phyloP scores from a whole-genome alignment of 2,797 vertebrate species.

The Crotalus adamanteus region DNA sequence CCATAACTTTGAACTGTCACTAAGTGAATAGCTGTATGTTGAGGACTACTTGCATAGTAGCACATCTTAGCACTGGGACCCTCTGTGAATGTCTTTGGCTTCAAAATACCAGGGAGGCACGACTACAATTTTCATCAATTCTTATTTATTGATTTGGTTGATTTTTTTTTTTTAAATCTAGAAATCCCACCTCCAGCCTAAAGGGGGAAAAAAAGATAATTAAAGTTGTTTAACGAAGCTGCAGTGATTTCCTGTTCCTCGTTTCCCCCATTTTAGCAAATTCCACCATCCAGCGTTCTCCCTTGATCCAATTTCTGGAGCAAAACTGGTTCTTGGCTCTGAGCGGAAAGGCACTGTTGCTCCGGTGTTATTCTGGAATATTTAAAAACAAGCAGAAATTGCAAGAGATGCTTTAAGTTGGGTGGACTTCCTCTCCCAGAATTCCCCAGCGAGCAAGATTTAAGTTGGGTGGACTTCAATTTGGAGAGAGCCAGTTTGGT shows the following conservation, averaged over 20 bases:
- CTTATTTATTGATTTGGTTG: not conserved
- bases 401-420: not conserved
- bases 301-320: conserved; percentile 10
- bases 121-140: not conserved
- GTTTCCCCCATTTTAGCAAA: not conserved
- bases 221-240: not conserved
- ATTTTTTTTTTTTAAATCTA: not conserved
- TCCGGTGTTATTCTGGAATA: not conserved
- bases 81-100: not conserved
- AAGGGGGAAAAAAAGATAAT: not conserved
- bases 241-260: not conserved
- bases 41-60: not conserved
- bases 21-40: not conserved
- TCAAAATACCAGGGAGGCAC: not conserved
- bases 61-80: not conserved
- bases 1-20: not conserved
- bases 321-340: conserved; percentile 7
- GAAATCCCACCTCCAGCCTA: not conserved
- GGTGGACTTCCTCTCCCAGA: not conserved
- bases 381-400: not conserved
- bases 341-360: not conserved
- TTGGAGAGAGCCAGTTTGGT: not conserved
- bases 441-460: not conserved
- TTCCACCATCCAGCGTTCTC: not conserved
- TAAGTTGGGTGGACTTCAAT: not conserved